phyloP scores from a whole-genome alignment of 2,888 invertebrate species.

The Drosophila koepferae region DNA sequence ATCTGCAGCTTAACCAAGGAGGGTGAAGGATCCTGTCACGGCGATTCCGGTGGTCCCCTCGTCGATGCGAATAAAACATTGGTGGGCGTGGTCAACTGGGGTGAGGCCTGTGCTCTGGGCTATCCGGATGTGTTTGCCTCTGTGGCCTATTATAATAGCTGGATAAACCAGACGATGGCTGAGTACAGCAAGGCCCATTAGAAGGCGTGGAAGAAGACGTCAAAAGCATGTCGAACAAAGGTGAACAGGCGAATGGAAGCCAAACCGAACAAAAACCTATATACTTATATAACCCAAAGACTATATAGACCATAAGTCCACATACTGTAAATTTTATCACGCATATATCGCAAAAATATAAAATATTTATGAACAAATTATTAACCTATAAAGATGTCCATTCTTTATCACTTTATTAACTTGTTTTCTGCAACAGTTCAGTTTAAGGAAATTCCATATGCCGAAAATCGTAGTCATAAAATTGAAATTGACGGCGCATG shows the following conservation, averaged over 20 bases:
- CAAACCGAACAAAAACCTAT: conserved; percentile 45
- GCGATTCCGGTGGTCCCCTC: conserved; percentile 84
- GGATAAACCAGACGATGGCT: conserved; percentile 75
- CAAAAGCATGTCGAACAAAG: conserved; percentile 31
- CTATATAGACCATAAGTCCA: conserved; percentile 38
- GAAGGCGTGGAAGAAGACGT: conserved; percentile 1
- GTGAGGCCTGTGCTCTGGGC: conserved; percentile 83
- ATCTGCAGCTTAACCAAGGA: conserved; percentile 87
- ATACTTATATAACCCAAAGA: conserved; percentile 2
- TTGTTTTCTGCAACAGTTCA: conserved; percentile 11
- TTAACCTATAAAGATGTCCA: conserved; percentile 21
- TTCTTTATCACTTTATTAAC: conserved; percentile 36
- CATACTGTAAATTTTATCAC: conserved; percentile 45
- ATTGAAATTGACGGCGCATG: neutral
- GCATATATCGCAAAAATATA: conserved; percentile 39
- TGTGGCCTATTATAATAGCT: conserved; percentile 78
- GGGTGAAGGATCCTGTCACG: conserved; percentile 86
- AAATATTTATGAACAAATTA: conserved; percentile 47
- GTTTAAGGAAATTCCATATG: neutral
- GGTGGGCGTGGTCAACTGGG: conserved; percentile 84
- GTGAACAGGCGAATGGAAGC: conserved; percentile 12
- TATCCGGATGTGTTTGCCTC: conserved; percentile 83
- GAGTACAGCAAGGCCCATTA: conserved; percentile 52
- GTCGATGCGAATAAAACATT: conserved; percentile 68
- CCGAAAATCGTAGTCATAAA: conserved; percentile 26